Evolutionary conservation across 1,140 invertebrate genomes (phyloP).

Genomic region (Dendroctonus ponderosae): DNA sequence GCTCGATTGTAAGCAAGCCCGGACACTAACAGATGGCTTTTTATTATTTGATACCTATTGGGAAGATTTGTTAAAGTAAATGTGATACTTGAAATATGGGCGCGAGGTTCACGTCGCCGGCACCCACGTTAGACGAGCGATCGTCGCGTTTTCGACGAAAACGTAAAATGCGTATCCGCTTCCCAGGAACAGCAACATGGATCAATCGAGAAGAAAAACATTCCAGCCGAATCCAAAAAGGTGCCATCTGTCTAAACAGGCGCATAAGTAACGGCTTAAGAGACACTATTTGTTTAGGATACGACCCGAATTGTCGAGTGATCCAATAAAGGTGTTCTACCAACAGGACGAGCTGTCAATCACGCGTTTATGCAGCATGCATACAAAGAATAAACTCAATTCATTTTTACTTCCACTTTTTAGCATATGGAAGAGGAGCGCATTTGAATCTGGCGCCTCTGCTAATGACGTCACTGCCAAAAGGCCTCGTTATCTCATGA

Average conservation of each 20-base stretch:
- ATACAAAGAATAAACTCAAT: background rate
- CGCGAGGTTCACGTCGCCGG: background rate
- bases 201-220: slow-evolving; percentile 1
- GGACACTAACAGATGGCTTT: too few relatives aligned
- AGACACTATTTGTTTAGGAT: background rate
- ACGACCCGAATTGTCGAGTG: background rate
- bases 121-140: background rate
- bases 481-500: too few relatives aligned
- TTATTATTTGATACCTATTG: background rate
- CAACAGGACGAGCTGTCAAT: background rate
- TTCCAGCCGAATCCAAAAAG: background rate
- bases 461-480: too few relatives aligned
- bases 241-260: background rate
- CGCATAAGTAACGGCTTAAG: slow-evolving; percentile 4
- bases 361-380: background rate
- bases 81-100: slow-evolving; percentile 8
- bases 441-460: too few relatives aligned
- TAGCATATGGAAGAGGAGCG: too few relatives aligned
- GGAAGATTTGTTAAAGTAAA: slow-evolving; percentile 6
- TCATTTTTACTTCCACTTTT: too few relatives aligned
- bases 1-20: too few relatives aligned
- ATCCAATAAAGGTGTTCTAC: background rate
- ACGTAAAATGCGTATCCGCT: background rate
- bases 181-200: background rate
- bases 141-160: background rate